Evolutionary conservation across 1,140 invertebrate species (phyloP), one percentile per base, ranked within the genome.

Genomic region (Drosophila trapezifrons): DNA sequence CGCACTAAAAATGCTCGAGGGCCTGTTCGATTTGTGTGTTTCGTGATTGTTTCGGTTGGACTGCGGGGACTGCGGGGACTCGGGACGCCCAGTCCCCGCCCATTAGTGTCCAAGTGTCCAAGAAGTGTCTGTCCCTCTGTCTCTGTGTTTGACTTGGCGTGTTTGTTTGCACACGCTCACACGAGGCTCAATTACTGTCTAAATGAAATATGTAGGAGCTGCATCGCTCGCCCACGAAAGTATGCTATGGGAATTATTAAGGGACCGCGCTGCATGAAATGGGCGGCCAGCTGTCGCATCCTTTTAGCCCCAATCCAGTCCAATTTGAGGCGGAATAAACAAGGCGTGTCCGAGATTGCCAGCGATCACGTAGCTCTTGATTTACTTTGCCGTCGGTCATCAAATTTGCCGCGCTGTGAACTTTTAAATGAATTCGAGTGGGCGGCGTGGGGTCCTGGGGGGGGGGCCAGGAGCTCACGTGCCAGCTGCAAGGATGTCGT

Each of bases 331-430:
- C 42, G 78, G 37, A 62, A 64, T 69, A 69, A 82, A 63, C 69
- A 63, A 60, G 49, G 59, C 80, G 56, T 70, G 62, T 55, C 64
- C 37, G 70, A 64, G 63, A 75, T 64, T 75, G 45, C 58, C 74
- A 64, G 10, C 58, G 38, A 75, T 75, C 82, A 86, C 83, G 82
- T 73, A 66, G 55, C 65, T 78, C 78, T 76, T 87, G 83, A 86
- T 87, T 86, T 86, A 87, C 78, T 82, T 81, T 76, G 64, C 74
- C 22, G 78, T 67, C 65, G 82, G 83, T 86, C 83, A 83, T 87
- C 82, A 86, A 87, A 87, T 86, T 82, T 86, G 70, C 83, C 57
- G 58, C 75, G 74, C 64, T 85, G 65, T 76, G 63, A 87, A 79
- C 84, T 87, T 85, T 83, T 46, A 89, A 89, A 87, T 87, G 67